A percentile compares a stretch with the other conserved stretches of the same genome.
phyloP scores from a whole-genome alignment of 2,113 vertebrate species.

The Origma solitaria region DNA sequence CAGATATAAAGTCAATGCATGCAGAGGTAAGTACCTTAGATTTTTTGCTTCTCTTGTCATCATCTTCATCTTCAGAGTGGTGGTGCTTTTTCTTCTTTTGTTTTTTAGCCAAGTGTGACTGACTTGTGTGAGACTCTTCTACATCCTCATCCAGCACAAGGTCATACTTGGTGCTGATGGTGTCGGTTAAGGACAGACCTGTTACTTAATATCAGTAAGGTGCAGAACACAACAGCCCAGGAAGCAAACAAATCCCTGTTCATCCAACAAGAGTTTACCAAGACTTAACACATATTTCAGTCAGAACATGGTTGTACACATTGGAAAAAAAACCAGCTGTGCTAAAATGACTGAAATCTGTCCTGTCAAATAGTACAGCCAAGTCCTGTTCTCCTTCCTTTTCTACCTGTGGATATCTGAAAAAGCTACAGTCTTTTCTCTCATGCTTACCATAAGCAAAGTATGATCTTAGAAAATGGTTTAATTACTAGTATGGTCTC shows the following conservation, averaged over 20 bases:
- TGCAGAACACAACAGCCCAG: neutral
- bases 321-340: neutral
- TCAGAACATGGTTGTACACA: neutral
- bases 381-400: neutral
- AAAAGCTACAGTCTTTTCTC: neutral
- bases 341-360: neutral
- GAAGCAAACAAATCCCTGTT: neutral
- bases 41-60: constrained; percentile 79
- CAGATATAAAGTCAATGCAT: neutral
- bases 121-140: constrained; percentile 71
- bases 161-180: constrained; percentile 83
- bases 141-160: constrained; percentile 83
- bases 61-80: constrained; percentile 85
- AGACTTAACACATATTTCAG: neutral
- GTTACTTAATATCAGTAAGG: neutral
- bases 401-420: neutral
- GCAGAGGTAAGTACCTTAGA: constrained; percentile 74
- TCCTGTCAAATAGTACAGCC: neutral
- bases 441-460: neutral
- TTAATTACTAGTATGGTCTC: neutral
- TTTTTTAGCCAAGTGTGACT: constrained; percentile 76
- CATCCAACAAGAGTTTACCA: neutral
- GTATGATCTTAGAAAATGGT: neutral
- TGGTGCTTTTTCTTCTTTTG: constrained; percentile 85
- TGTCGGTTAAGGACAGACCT: constrained; percentile 68